Evolutionary conservation across 2,888 invertebrate species (phyloP).

Genomic region (Ellobium chinense): DNA sequence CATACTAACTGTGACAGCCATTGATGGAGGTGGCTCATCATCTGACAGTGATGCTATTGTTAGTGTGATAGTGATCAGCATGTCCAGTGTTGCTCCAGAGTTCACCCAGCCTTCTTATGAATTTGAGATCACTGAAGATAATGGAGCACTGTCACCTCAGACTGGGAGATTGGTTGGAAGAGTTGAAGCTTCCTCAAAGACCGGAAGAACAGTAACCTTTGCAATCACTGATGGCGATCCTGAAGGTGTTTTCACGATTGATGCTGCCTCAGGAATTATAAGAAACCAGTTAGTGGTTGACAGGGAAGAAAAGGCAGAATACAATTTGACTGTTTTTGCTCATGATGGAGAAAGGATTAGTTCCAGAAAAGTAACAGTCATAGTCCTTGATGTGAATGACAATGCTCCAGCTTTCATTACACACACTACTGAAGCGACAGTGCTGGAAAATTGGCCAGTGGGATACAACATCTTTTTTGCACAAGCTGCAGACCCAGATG

Average conservation of each 20-base stretch:
- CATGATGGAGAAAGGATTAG: conserved; percentile 88
- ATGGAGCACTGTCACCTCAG: conserved; percentile 82
- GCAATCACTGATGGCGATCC: conserved; percentile 89
- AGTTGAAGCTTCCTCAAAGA: conserved; percentile 79
- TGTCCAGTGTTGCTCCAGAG: conserved; percentile 59
- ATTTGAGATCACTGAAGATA: conserved; percentile 91
- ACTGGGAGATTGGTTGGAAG: conserved; percentile 88
- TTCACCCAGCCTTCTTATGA: conserved; percentile 83
- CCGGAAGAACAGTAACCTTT: conserved; percentile 57
- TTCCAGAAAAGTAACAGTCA: conserved; percentile 88
- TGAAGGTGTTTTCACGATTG: conserved; percentile 88
- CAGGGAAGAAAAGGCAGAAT: conserved; percentile 88
- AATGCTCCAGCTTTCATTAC: conserved; percentile 86
- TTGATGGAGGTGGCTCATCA: conserved; percentile 73
- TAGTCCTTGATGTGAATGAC: conserved; percentile 92
- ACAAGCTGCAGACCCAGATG: conserved; percentile 91
- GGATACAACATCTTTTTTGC: conserved; percentile 95
- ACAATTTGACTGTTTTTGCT: conserved; percentile 90
- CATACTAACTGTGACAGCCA: conserved; percentile 88
- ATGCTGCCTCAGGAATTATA: conserved; percentile 88
- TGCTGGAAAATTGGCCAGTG: conserved; percentile 94
- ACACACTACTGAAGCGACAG: conserved; percentile 82
- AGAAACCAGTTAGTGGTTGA: conserved; percentile 89
- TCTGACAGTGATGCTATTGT: conserved; percentile 62
- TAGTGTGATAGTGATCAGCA: conserved; percentile 62